A percentile compares a stretch with the other conserved stretches of the same genome.
Evolutionary conservation across 2,113 vertebrate species (phyloP).

Genomic region (Nycticorax nycticorax): DNA sequence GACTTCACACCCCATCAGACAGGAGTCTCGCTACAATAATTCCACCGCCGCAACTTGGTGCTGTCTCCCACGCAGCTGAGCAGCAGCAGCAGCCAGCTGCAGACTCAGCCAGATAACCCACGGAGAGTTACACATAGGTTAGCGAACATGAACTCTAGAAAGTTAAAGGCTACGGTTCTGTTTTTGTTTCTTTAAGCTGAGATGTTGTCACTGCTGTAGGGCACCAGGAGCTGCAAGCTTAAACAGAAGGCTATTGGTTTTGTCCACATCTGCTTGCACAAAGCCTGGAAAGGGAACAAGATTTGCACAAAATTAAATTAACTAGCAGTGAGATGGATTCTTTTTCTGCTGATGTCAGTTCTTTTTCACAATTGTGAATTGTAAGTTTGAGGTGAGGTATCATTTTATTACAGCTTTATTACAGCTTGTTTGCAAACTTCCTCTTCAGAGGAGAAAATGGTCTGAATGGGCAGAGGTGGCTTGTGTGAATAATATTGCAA

Average conservation of each 20-base stretch:
- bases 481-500: background rate
- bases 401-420: background rate
- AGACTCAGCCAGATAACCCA: background rate
- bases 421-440: background rate
- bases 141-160: background rate
- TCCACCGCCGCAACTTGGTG: background rate
- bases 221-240: background rate
- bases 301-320: background rate
- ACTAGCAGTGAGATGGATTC: background rate
- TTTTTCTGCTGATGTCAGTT: background rate
- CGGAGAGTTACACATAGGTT: background rate
- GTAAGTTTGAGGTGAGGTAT: background rate
- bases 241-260: background rate
- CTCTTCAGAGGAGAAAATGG: background rate
- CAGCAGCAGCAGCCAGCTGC: background rate
- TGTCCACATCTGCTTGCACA: background rate
- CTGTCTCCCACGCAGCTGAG: accelerated
- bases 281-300: background rate
- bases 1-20: background rate
- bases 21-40: background rate
- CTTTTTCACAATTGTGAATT: background rate
- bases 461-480: background rate
- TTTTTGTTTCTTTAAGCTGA: background rate
- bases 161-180: background rate
- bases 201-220: background rate